Percentiles rank a stretch among this genome's conserved stretches.
Evolutionary conservation across 2,888 invertebrate genomes (phyloP).

Genomic region (Lasius platythorax): DNA sequence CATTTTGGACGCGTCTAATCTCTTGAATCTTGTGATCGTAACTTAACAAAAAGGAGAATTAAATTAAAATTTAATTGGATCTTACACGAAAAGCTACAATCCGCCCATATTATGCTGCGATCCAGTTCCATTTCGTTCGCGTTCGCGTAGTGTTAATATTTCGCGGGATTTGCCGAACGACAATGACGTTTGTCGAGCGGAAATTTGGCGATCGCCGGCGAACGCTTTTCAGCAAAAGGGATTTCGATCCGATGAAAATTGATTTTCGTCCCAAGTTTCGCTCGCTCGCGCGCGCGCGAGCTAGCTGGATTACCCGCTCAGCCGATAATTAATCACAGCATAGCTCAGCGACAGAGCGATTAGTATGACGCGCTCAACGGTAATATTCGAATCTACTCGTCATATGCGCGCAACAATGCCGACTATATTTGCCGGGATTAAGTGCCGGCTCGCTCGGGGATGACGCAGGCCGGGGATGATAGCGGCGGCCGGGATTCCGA

Average conservation of each 20-base stretch:
- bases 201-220: constrained; percentile 1
- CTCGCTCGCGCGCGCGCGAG: constrained; percentile 50
- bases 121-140: background rate
- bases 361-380: constrained; percentile 72
- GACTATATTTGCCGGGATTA: constrained; percentile 76
- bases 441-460: constrained; percentile 70
- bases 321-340: constrained; percentile 79
- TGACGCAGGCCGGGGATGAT: constrained; percentile 65
- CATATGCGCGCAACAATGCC: constrained; percentile 80
- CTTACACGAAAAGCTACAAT: background rate
- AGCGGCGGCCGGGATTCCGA: constrained; percentile 66
- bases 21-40: background rate
- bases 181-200: constrained; percentile 9
- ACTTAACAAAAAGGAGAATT: background rate
- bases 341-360: constrained; percentile 77
- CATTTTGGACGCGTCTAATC: background rate
- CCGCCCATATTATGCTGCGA: background rate
- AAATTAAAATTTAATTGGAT: background rate
- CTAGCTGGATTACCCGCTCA: constrained; percentile 77
- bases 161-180: constrained; percentile 10
- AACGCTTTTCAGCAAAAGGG: constrained; percentile 35
- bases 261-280: constrained; percentile 41
- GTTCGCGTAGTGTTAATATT: background rate
- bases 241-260: constrained; percentile 38
- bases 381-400: constrained; percentile 77